phyloP scores from a whole-genome alignment of 1,140 invertebrate species.

The Monochamus saltuarius region DNA sequence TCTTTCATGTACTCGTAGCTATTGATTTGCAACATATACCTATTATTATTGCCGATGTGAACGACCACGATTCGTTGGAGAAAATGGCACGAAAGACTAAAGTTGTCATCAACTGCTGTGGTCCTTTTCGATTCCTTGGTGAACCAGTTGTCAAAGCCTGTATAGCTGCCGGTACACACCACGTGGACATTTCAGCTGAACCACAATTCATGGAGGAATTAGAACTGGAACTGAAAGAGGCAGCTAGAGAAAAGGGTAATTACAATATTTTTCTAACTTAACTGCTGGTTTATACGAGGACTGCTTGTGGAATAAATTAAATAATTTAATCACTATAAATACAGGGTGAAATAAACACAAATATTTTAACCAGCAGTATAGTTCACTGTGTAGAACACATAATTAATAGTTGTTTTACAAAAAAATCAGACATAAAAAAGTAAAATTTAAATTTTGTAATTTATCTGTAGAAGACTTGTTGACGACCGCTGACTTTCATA shows the following conservation, averaged over 20 bases:
- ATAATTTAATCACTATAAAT: background rate
- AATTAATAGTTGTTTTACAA: no score
- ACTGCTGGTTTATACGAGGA: no score
- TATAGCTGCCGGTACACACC: conserved; percentile 75
- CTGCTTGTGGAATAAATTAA: no score
- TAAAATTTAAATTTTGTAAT: conserved; percentile 25
- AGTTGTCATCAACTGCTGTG: conserved; percentile 83
- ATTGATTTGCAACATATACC: conserved; percentile 62
- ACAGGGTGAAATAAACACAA: background rate
- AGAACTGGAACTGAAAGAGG: conserved; percentile 75
- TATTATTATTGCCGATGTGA: conserved; percentile 76
- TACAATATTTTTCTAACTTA: background rate
- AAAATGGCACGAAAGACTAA: conserved; percentile 73
- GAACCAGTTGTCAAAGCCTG: conserved; percentile 89
- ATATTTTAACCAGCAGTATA: background rate
- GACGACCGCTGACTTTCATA: no score
- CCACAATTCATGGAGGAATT: conserved; percentile 84
- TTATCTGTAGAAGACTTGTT: background rate
- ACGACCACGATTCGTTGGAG: conserved; percentile 67
- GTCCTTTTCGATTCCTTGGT: conserved; percentile 86
- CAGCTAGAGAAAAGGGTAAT: conserved; percentile 66
- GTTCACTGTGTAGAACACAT: no score
- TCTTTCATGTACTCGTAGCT: conserved; percentile 49
- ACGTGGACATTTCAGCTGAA: conserved; percentile 91
- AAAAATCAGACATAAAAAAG: background rate